These are phyloP conservation scores for Potamarius usumacintae DNA, from an alignment of 2,113 vertebrate species.

Conservation along the genomic window DNA sequence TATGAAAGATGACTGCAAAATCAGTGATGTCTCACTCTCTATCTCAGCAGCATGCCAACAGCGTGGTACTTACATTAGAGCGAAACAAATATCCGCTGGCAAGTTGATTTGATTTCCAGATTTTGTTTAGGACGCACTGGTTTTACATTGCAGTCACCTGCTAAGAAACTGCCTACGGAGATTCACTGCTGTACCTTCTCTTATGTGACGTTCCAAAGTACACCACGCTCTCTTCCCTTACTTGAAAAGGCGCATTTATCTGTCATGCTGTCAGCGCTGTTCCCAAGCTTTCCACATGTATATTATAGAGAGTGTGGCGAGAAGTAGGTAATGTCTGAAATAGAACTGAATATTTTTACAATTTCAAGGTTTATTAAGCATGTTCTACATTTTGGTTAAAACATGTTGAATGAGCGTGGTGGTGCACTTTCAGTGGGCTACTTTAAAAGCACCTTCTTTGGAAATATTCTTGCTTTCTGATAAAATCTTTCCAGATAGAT, in stretches of 20 bases:
- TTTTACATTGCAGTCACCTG: constrained; percentile 33
- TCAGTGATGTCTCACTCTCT: background rate
- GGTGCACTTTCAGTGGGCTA: constrained; percentile 23
- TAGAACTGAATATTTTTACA: constrained; percentile 9
- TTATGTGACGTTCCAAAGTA: constrained; percentile 47
- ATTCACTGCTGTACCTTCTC: constrained; percentile 21
- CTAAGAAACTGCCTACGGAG: constrained; percentile 26
- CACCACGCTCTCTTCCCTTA: constrained; percentile 22
- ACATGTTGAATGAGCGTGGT: background rate
- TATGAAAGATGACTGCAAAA: constrained; percentile 14
- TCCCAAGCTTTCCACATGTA: constrained; percentile 11
- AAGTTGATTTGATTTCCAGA: background rate
- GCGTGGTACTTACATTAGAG: constrained; percentile 16
- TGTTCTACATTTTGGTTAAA: background rate
- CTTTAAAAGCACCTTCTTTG: background rate
- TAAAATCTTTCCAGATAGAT: background rate
- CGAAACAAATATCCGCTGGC: constrained; percentile 44
- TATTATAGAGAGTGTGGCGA: background rate
- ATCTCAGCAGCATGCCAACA: constrained; percentile 9
- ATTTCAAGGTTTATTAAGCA: constrained; percentile 23
- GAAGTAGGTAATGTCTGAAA: background rate
- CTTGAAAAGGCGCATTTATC: constrained; percentile 35
- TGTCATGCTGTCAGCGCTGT: constrained; percentile 36
- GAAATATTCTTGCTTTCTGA: background rate
- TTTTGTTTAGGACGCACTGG: constrained; percentile 18